Conservation (phyloP, 2,888 invertebrate genomes). For the Tineola bisselliella region DNA sequence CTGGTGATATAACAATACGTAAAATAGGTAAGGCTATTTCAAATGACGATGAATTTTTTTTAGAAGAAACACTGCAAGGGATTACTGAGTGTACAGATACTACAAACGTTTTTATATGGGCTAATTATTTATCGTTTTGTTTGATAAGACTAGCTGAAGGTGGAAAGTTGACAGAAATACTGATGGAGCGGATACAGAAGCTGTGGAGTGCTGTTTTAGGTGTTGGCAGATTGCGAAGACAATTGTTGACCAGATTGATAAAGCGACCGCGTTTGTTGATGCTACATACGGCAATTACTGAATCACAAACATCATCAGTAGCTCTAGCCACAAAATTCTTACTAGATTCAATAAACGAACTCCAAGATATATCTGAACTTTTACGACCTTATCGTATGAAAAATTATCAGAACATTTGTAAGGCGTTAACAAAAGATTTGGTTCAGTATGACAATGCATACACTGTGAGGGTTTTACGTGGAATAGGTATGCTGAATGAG, state of each 20-base stretch:
- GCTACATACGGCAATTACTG: not conserved
- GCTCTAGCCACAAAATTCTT: conserved; percentile 43
- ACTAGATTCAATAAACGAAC: conserved; percentile 33
- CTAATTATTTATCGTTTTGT: conserved; percentile 51
- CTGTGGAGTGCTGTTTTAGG: conserved; percentile 25
- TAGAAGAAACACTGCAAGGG: conserved; percentile 30
- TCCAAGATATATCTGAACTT: conserved; percentile 38
- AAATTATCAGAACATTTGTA: conserved; percentile 53
- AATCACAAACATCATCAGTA: not conserved
- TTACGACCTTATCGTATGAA: conserved; percentile 65
- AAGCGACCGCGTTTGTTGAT: conserved; percentile 40
- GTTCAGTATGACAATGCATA: conserved; percentile 41
- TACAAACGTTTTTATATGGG: conserved; percentile 49
- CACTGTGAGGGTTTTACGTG: conserved; percentile 49
- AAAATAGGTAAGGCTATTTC: conserved; percentile 53
- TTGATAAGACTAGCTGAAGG: conserved; percentile 34
- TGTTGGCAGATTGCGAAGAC: conserved; percentile 27
- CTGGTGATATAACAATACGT: conserved; percentile 34
- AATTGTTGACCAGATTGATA: conserved; percentile 37
- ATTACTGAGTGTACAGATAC: conserved; percentile 28
- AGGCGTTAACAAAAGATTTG: conserved; percentile 55
- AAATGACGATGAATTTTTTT: conserved; percentile 30
- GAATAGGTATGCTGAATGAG: conserved; percentile 40
- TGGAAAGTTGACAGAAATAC: conserved; percentile 33
- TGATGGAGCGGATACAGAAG: conserved; percentile 25